Base-by-base conservation (phyloP, 2,113 vertebrate genomes). In the Oryzias celebensis region DNA sequence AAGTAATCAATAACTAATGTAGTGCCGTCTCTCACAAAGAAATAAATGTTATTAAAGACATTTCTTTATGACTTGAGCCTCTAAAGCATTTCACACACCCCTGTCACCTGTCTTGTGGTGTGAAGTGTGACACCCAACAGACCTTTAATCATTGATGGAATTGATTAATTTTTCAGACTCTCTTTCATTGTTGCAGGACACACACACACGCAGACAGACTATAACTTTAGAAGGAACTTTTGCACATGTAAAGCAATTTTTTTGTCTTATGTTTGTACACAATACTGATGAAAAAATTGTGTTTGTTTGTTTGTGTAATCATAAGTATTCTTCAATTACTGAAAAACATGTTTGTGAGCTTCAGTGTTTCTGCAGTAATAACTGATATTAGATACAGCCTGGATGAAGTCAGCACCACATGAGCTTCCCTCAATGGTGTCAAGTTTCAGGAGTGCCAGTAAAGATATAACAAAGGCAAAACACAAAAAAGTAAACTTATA, bases 111-210 rank as follows among this genome's bases (percentile, higher is more conserved):
- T 62, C 24, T 7, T 24, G 4, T 18, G 18, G 48, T 62, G 73
- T 63, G 59, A 65, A 55, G 59, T 36, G 52, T 74, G 73, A 84
- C 82, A 82, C 75, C 72, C 63, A 73, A 16, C 23, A 73, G 49
- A 75, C 58, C 78, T 85, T 90, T 83, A 88, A 87, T 83, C 79
- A 88, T 90, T 87, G 86, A 90, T 84, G 61, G 56, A 44, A 48
- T 36, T 47, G 1, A 73, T 90, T 20, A 77, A 89, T 87, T 73
- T 86, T 87, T 88, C 74, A 89, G 52, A 46, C 1, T 0, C 50
- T 24, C 14, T 42, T 36, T 59, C 62, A 48, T 18, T 66, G 76
- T 84, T 66, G 47, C 56, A 70, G 57, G 59, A 61, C 48, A 66
- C 74, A 77, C 42, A 41, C 56, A 55, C 58, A 57, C 48, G 62